Base-by-base conservation (phyloP, 2,113 vertebrate genomes). In the Rhadina sibilatrix region DNA sequence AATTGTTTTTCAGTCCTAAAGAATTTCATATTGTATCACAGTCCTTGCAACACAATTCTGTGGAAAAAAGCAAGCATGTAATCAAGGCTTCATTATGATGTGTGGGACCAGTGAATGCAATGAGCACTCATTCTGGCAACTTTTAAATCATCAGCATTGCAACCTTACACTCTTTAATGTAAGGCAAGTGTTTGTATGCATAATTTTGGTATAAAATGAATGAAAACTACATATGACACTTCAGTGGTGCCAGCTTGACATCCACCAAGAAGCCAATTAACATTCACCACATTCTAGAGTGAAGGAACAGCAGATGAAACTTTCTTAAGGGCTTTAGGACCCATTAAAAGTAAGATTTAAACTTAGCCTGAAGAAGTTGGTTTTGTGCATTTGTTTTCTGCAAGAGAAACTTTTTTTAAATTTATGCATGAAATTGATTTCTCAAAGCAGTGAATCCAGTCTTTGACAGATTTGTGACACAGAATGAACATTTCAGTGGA, bases 341-440 rank as follows among this genome's bases (percentile, higher is more conserved):
- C 21, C 44, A 23, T 42, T 77, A 66, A 85, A n/a, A 50, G 15
- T 69, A 38, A 53, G 37, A 61, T 61, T 72, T 76, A 69, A 85
- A 66, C 50, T 78, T 38, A 83, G 16, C 27, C 42, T 81, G 46
- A 83, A 53, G 18, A 71, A 31, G 30, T 31, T 90, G 33, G 15
- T 44, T 40, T 30, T 56, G 18, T 70, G 23, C 18, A 6, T 83
- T 69, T 91, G 53, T 87, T 88, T 90, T 60, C 54, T 74, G 22
- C 31, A 89, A 59, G 46, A 83, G 28, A 92, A 96, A 81, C 28
- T 91, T 95, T 76, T 71, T 72, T 44, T 0, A 83, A 88, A 81
- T 72, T 20, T 94, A 86, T 80, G 46, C 47, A 57, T 93, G 13
- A 87, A 93, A 94, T 91, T 79, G 68, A 78, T 95, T 93, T 86